These are phyloP conservation scores for Indicator maculatus DNA, from an alignment of 2,113 vertebrate genomes.

Conservation along the genomic window DNA sequence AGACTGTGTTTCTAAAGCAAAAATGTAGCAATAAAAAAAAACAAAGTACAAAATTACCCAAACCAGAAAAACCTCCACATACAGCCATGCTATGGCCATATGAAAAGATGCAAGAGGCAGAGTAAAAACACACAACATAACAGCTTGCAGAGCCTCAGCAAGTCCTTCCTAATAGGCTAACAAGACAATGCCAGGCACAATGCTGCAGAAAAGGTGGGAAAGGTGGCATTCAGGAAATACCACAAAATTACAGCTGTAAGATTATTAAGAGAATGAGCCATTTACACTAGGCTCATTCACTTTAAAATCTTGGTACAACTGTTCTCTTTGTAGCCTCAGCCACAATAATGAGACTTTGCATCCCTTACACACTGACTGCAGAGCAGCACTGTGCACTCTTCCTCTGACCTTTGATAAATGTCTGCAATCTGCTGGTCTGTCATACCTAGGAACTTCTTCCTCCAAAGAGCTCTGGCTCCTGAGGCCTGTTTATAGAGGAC, in stretches of 20 bases:
- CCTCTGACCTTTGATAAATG: neutral
- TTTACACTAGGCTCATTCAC: neutral
- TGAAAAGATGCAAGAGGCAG: neutral
- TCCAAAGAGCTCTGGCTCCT: neutral
- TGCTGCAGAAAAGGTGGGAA: neutral
- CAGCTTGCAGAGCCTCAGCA: neutral
- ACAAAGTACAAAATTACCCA: neutral
- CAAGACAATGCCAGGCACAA: neutral
- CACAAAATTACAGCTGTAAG: neutral
- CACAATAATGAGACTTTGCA: neutral
- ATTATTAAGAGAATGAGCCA: neutral
- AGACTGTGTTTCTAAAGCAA: neutral
- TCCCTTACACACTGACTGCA: neutral
- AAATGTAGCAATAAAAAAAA: neutral
- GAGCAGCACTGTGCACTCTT: neutral
- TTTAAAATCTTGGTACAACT: neutral
- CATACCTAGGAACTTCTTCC: neutral
- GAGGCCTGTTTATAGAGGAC: no score
- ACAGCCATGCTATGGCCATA: neutral
- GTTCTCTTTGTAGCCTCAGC: neutral
- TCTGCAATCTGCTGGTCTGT: fast-evolving
- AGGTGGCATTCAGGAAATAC: neutral
- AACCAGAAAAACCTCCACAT: neutral
- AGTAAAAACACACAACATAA: neutral
- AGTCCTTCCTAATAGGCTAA: neutral